Evolutionary conservation across 2,113 vertebrate genomes (phyloP), one percentile per base, ranked within the genome.

Genomic region (Myodes glareolus): DNA sequence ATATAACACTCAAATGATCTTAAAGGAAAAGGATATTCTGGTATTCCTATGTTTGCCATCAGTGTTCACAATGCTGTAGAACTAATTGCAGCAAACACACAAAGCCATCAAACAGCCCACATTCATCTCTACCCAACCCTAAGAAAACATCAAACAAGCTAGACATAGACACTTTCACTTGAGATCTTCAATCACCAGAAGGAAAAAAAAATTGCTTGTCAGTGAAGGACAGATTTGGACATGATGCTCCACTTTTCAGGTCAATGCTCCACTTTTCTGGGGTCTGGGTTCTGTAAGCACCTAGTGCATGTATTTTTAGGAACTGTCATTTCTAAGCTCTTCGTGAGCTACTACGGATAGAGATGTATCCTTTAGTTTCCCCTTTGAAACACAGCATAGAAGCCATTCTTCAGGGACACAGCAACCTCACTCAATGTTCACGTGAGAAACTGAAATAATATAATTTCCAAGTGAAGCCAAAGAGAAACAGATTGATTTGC

Each of bases 401-500:
- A 23, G 61, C 87, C 80, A 39, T 85, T 85, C n/a, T 45, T 36
- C 77, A 92, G 82, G 14, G 68, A 61, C 58, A 50, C 39, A 67
- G 68, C 19, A 58, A 72, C 78, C 58, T n/a, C n/a, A 82, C 58
- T 80, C 81, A 82, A 94, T 94, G 87, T 92, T 94, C 88, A 94
- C 61, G 88, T 36, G 8, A 95, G 90, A 81, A 94, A 78, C 42
- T 81, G 67, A 92, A 96, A 92, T 90, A 94, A 85, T n/a, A 96
- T 72, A 90, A 91, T 85, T 91, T 93, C 88, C 90, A n/a, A 58
- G 33, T 96, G 96, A 95, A 90, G 36, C 91, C 91, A 96, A 95
- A 96, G 78, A 97, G 92, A 95, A 97, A 76, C 36, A 19, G 91
- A 98, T 94, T 92, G 91, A 91, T 96, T 92, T 95, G 63, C n/a